Evolutionary conservation across 2,113 vertebrate species (phyloP).

Genomic region (Argyrosomus japonicus): DNA sequence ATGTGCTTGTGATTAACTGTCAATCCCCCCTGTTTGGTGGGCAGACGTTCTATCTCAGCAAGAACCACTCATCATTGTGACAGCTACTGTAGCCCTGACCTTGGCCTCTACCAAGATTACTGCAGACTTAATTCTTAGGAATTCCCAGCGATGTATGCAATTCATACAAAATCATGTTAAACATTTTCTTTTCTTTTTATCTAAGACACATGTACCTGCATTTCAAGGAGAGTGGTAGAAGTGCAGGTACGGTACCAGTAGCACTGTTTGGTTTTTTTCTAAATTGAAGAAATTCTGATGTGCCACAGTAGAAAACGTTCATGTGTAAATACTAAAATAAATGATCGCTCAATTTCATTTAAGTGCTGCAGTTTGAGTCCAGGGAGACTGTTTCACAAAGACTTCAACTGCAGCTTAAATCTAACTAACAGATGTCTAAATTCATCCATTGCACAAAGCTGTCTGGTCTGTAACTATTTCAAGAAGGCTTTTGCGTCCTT

Average conservation of each 20-base stretch:
- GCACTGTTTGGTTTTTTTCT: too few species aligned
- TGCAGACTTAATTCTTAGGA: conserved; percentile 13
- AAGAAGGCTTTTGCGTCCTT: not conserved
- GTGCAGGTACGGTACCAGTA: not conserved
- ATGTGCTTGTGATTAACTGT: conserved; percentile 85
- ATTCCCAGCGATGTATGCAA: conserved; percentile 15
- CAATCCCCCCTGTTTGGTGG: conserved; percentile 74
- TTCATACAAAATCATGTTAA: not conserved
- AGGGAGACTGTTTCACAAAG: not conserved
- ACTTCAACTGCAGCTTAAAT: not conserved
- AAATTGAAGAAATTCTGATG: not conserved
- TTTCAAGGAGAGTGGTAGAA: too few species aligned
- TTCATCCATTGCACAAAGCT: not conserved
- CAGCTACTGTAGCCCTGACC: conserved; percentile 76
- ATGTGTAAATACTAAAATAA: not conserved
- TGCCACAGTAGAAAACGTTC: not conserved
- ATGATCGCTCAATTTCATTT: not conserved
- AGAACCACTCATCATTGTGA: conserved; percentile 79
- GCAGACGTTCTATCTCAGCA: conserved; percentile 73
- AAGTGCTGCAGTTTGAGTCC: not conserved
- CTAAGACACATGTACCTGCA: not conserved
- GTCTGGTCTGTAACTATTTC: not conserved
- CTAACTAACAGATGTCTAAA: not conserved
- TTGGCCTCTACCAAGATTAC: conserved; percentile 65
- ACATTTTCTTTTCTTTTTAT: not conserved